Base-by-base conservation (phyloP, 2,797 vertebrate species). In the Phrynocephalus guinanensis region DNA sequence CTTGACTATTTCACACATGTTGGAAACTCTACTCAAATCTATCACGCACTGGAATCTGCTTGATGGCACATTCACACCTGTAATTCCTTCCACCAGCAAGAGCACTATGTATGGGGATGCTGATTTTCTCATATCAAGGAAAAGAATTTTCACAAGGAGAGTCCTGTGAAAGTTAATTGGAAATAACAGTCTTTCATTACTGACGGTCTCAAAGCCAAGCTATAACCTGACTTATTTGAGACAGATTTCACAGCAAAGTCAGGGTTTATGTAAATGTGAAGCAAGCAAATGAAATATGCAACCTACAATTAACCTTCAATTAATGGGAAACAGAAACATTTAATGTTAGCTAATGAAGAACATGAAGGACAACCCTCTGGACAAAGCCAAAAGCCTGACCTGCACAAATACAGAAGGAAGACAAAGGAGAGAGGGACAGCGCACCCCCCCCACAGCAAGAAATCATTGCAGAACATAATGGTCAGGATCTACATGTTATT, bases 211-310 rank as follows among this genome's bases (percentile, higher is more conserved):
- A 15, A 1, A 86, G 6, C 0, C 6, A 77, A n/a, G 52, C 79
- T 1, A 7, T 48, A 72, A 28, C 18, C 30, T 2, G 6, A 50
- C 50, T 28, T 38, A 72, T 66, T 30, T 26, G 60, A 60, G 13
- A 50, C 5, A 20, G 86, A 84, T 9, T 7, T 79, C 80, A 60
- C 60, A n/a, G 9, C 7, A 38, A 79, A 38, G 56, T 76, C 7
- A 28, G 2, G 5, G 72, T 60, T 20, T 79, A 6, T 0, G 0
- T 52, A 0, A 6, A 0, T 0, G 9, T 1, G 33, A 76, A 0
- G 76, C 78, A 48, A 10, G 70, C 70, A 79, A 85, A 80, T 0
- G 0, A 1, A 15, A 81, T 33, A 67, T 0, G 81, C 18, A 76
- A 89, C 79, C 44, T 18, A n/a, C 52, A 13, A 77, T 6, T 0